Conservation (phyloP, 1,140 invertebrate genomes). For the Venturia canescens region DNA sequence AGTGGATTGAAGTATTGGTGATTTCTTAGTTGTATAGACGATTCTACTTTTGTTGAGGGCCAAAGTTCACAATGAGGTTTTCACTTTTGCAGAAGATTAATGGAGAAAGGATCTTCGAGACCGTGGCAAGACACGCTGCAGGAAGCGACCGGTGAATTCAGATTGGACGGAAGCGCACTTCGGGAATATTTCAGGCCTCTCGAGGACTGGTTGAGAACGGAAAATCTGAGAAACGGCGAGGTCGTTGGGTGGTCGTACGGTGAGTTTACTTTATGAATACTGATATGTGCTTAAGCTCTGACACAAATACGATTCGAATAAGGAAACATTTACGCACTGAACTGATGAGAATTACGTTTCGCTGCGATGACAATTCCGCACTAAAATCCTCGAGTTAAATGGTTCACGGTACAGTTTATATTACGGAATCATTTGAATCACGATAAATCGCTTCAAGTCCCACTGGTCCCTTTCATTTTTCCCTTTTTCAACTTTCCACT, state of each 20-base stretch:
- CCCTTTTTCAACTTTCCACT: not conserved
- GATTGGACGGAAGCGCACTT: constrained; percentile 89
- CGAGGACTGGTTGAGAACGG: constrained; percentile 90
- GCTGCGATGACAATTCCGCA: not conserved
- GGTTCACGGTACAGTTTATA: not conserved
- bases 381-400: not conserved
- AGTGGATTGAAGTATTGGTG: no score
- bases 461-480: not conserved
- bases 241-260: constrained; percentile 90
- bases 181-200: constrained; percentile 95
- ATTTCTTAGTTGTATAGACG: not conserved
- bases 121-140: constrained; percentile 91
- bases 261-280: constrained; percentile 60
- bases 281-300: constrained; percentile 17
- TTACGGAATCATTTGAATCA: not conserved
- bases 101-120: constrained; percentile 89
- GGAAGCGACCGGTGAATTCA: constrained; percentile 86
- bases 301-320: not conserved
- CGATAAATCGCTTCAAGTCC: not conserved
- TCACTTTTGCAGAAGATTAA: constrained; percentile 82
- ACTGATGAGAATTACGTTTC: not conserved
- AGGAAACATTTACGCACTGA: constrained; percentile 1
- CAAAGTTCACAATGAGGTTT: constrained; percentile 47
- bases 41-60: constrained; percentile 8
- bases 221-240: constrained; percentile 88